Evolutionary conservation across 2,888 invertebrate species (phyloP).

Genomic region (Meganola albula): DNA sequence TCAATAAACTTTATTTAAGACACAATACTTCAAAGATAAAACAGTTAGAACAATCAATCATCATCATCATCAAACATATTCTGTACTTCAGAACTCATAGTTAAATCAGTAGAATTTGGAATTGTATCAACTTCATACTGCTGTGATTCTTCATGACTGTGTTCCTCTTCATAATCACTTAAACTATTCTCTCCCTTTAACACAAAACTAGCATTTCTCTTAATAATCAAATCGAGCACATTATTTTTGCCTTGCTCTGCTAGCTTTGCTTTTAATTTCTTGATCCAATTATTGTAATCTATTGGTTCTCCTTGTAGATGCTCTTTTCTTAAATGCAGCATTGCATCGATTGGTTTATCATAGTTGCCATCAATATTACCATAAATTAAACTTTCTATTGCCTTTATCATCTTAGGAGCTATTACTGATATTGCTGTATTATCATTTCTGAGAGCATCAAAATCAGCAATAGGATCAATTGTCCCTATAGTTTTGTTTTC

Average conservation of each 20-base stretch:
- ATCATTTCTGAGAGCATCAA: slow-evolving; percentile 56
- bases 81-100: slow-evolving; percentile 54
- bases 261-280: slow-evolving; percentile 49
- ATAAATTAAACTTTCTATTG: slow-evolving; percentile 57
- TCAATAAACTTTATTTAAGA: too few species aligned
- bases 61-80: slow-evolving; percentile 60
- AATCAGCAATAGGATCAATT: slow-evolving; percentile 79
- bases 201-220: slow-evolving; percentile 52
- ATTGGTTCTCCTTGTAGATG: slow-evolving; percentile 51
- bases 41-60: neutral
- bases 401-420: slow-evolving; percentile 48
- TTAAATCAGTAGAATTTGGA: slow-evolving; percentile 51
- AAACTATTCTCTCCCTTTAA: slow-evolving; percentile 52
- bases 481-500: slow-evolving; percentile 71
- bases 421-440: slow-evolving; percentile 50
- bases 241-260: slow-evolving; percentile 42
- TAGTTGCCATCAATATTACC: slow-evolving; percentile 58
- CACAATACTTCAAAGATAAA: too few species aligned
- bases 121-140: slow-evolving; percentile 64
- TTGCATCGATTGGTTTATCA: slow-evolving; percentile 51
- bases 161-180: slow-evolving; percentile 46
- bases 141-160: slow-evolving; percentile 56
- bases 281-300: slow-evolving; percentile 60
- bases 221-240: slow-evolving; percentile 41
- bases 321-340: slow-evolving; percentile 52